Conservation (phyloP, 2,113 vertebrate species). For the Mirounga angustirostris region DNA sequence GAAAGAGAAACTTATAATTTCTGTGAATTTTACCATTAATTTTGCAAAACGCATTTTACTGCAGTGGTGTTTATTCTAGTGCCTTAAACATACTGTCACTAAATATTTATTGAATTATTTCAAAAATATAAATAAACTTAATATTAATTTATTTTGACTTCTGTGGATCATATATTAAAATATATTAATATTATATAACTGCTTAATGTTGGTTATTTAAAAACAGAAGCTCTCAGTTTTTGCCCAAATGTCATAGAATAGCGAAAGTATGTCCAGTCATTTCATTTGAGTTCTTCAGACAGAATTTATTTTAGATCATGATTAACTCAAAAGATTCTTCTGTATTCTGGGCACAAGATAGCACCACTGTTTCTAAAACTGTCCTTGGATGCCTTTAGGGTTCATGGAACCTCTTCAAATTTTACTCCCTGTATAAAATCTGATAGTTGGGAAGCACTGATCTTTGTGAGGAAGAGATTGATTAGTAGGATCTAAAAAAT, state of each 20-base stretch:
- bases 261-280: not conserved
- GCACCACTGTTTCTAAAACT: not conserved
- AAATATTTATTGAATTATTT: constrained; percentile 30
- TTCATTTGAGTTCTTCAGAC: not conserved
- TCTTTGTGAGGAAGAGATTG: not conserved
- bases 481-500: not conserved
- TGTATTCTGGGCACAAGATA: not conserved
- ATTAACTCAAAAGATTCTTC: not conserved
- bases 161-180: not conserved
- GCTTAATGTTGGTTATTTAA: not conserved
- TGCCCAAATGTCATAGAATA: not conserved
- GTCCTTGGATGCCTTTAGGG: not conserved
- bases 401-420: not conserved
- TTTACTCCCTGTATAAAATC: not conserved
- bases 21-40: constrained; percentile 43
- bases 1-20: constrained; percentile 26
- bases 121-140: not conserved
- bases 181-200: not conserved
- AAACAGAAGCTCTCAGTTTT: constrained; percentile 5
- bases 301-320: not conserved
- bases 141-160: constrained; percentile 23
- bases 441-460: not conserved
- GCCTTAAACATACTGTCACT: not conserved
- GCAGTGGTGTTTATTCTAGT: not conserved
- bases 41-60: constrained; percentile 30